Evolutionary conservation across 2,888 invertebrate genomes (phyloP), one percentile per base, ranked within the genome.

Genomic region (Iphiclides podalirius): DNA sequence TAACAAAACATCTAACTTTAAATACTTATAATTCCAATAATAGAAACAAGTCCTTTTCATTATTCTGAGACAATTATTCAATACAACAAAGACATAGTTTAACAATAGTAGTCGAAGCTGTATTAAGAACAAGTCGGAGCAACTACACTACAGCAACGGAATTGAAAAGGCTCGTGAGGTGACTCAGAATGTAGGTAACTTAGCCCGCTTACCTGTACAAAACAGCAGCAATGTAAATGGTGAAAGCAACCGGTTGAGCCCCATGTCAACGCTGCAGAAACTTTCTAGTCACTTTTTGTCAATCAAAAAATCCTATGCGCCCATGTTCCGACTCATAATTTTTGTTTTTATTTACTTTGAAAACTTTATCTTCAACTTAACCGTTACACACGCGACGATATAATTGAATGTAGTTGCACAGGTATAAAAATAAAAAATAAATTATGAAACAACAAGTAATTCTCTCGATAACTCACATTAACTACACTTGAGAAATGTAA

Each of bases 201-300:
- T 58, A 56, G 57, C 64, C 69, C 75, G 74, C 85, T 86, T 87
- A 88, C 87, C 87, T 82, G 85, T 71, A 77, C 82, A 84, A 73
- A 85, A 79, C 75, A 85, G 70, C 78, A 85, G 71, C 76, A 81
- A 73, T 72, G 73, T 75, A 71, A 82, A 73, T 66, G 78, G 85
- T 76, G 85, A 86, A 84, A 87, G 82, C 80, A 76, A 74, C 75
- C 78, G 67, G 67, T 73, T 67, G 73, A 65, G 74, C 75, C 75
- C 75, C 87, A 87, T 87, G 71, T 70, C 72, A 67, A 58, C 64
- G 69, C 60, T 70, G 66, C 68, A 60, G 62, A 66, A 69, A 71
- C 83, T 82, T 83, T 84, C 84, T 78, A 78, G 72, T 68, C 66
- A 68, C 64, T 67, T 67, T 66, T 69, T 67, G 55, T 60, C 39